Conservation (phyloP, 2,797 vertebrate genomes). For the Cuculus canorus region DNA sequence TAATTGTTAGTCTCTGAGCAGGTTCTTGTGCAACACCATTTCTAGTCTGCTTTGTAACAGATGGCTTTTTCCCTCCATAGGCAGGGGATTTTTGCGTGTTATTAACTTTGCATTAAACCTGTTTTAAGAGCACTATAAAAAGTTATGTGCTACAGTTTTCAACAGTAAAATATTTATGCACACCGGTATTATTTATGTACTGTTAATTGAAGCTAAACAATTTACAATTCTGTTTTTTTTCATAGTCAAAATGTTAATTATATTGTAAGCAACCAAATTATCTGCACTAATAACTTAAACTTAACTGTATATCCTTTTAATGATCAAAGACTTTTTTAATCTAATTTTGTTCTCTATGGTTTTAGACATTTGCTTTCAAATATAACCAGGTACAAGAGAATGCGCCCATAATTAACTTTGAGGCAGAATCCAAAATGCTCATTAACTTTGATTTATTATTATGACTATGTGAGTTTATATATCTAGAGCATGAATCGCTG, state of each 20-base stretch:
- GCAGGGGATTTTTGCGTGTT: neutral
- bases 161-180: constrained; percentile 45
- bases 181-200: neutral
- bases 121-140: constrained; percentile 40
- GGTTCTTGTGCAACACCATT: neutral
- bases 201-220: constrained; percentile 25
- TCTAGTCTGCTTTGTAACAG: neutral
- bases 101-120: constrained; percentile 27
- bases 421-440: neutral
- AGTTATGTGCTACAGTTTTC: constrained; percentile 16
- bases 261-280: constrained; percentile 42
- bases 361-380: constrained; percentile 21
- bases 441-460: constrained; percentile 22
- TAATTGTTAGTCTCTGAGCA: neutral
- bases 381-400: neutral
- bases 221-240: neutral
- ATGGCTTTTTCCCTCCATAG: neutral
- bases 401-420: neutral
- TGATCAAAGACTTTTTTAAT: constrained; percentile 9
- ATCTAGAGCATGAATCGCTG: neutral
- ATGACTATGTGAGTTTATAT: neutral
- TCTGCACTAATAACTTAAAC: constrained; percentile 16
- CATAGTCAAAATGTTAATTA: constrained; percentile 7
- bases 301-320: neutral
- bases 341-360: constrained; percentile 25